Conservation (phyloP, 1,140 invertebrate species). For the Trichogramma pretiosum region DNA sequence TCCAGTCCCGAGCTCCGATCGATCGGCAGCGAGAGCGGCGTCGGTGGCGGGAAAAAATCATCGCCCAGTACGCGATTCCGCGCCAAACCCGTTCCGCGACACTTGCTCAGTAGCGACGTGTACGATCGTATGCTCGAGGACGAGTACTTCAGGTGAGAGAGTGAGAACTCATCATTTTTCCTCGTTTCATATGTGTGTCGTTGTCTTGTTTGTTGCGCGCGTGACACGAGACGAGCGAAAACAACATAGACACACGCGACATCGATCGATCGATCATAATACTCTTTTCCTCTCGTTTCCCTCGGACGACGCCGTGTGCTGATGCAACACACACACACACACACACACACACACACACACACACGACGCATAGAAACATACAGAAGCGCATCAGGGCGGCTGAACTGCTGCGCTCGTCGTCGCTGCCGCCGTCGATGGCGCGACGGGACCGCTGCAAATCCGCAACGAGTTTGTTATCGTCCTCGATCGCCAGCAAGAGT, state of each 20-base stretch:
- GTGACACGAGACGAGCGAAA: no score
- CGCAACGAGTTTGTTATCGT: slow-evolving; percentile 19
- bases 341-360: no score
- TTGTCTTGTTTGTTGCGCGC: no score
- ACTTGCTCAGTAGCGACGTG: slow-evolving; percentile 59
- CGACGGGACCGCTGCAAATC: slow-evolving; percentile 48
- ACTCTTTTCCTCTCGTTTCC: no score
- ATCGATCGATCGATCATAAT: no score
- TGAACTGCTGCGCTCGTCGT: slow-evolving; percentile 57
- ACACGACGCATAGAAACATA: slow-evolving; percentile 50
- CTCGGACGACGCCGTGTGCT: no score
- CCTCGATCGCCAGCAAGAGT: not conserved
- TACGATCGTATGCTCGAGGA: slow-evolving; percentile 63
- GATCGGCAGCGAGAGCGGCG: slow-evolving; percentile 22
- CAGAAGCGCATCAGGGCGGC: slow-evolving; percentile 59
- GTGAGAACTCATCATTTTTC: no score
- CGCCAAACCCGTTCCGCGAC: slow-evolving; percentile 59
- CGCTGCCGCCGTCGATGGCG: slow-evolving; percentile 61
- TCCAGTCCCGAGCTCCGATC: slow-evolving; percentile 49
- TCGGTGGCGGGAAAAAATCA: slow-evolving; percentile 13
- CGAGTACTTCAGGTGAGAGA: slow-evolving; percentile 55
- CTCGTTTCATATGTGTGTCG: not conserved
- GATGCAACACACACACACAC: no score
- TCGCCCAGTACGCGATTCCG: slow-evolving; percentile 48
- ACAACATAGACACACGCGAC: no score